phyloP scores from a whole-genome alignment of 2,797 vertebrate species.

The Eulemur coronatus region DNA sequence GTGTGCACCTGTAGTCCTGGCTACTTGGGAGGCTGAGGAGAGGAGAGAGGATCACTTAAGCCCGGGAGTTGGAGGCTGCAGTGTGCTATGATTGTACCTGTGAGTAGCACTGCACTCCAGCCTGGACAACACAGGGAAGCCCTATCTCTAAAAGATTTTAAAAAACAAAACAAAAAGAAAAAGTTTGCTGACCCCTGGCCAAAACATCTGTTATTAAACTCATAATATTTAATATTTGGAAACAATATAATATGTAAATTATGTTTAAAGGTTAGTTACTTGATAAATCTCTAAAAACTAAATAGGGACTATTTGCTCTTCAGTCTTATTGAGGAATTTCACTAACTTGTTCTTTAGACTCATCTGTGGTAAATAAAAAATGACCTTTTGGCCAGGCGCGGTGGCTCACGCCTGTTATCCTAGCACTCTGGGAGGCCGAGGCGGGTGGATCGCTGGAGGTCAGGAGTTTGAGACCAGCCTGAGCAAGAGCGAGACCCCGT shows the following conservation, averaged over 20 bases:
- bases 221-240: slow-evolving; percentile 37
- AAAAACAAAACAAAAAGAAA: neutral
- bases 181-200: neutral
- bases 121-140: neutral
- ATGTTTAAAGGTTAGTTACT: neutral
- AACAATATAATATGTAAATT: slow-evolving; percentile 14
- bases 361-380: neutral
- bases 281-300: slow-evolving; percentile 29
- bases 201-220: slow-evolving; percentile 22
- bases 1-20: neutral
- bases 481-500: no score
- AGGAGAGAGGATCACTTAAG: neutral
- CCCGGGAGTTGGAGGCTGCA: neutral
- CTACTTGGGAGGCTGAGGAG: neutral
- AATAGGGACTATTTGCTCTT: neutral
- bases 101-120: neutral
- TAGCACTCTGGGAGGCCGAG: no score
- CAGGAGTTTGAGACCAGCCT: no score
- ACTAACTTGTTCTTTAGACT: slow-evolving; percentile 1
- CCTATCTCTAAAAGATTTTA: neutral
- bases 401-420: no score
- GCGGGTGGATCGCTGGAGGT: no score
- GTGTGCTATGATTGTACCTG: neutral
- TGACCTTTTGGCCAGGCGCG: neutral
- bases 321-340: neutral